phyloP scores from a whole-genome alignment of 2,797 vertebrate species.

The Sebastes oblongus region DNA sequence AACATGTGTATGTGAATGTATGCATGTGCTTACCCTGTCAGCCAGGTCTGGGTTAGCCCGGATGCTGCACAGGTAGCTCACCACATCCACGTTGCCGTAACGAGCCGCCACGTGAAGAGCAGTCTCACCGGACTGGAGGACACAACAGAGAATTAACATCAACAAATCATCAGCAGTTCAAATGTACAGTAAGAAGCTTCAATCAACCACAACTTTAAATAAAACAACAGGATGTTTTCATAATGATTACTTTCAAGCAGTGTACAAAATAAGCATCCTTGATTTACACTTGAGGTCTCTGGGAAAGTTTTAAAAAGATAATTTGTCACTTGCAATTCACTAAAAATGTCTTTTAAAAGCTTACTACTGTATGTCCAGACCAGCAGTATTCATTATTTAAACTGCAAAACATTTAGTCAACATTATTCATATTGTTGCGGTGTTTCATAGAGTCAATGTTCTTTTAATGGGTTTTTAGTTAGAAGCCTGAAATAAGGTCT shows the following conservation, averaged over 20 bases:
- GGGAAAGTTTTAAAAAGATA: too few relatives aligned
- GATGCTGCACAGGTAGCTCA: conserved; percentile 91
- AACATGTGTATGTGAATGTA: not conserved
- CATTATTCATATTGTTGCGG: not conserved
- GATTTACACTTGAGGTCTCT: too few relatives aligned
- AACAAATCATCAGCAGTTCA: not conserved
- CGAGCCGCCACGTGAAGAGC: conserved; percentile 95
- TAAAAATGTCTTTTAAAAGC: too few relatives aligned
- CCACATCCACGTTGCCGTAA: conserved; percentile 95
- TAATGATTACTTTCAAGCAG: not conserved
- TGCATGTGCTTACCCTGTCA: conserved; percentile 86
- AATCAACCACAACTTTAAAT: not conserved
- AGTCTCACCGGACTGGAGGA: conserved; percentile 92
- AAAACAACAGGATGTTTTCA: not conserved
- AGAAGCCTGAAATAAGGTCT: too few relatives aligned
- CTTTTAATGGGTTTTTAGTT: too few relatives aligned
- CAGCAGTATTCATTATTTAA: not conserved
- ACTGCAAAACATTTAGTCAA: not conserved
- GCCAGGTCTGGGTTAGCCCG: conserved; percentile 90
- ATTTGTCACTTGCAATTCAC: too few relatives aligned
- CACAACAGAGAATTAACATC: not conserved
- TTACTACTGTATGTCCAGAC: not conserved
- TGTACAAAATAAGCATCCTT: too few relatives aligned
- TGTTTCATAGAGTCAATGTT: too few relatives aligned
- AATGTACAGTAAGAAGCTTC: not conserved